Evolutionary conservation across 2,113 vertebrate genomes (phyloP), one percentile per base, ranked within the genome.

Genomic region (Tetraodon nigroviridis): DNA sequence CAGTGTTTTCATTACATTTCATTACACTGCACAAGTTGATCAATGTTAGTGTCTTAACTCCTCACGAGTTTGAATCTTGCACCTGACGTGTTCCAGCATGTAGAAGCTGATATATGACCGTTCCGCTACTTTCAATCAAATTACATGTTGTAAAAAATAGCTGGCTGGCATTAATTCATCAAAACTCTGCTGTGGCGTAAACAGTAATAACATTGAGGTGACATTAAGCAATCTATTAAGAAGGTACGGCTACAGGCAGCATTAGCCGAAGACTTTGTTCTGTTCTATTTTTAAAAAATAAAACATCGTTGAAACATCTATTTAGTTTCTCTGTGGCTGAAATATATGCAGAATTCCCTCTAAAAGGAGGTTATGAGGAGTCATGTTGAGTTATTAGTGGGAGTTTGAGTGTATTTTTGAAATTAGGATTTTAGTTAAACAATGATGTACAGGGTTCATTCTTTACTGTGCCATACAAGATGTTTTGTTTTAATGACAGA

Each of bases 401-500:
- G 40, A 52, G 52, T 18, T 60, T 57, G 12, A 15, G 20, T 51
- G 5, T 52, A 66, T 47, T 13, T 7, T 32, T 55, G 22, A 37
- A 27, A 27, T 6, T 27, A 37, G 32, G 32, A 8, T 12, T 37
- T 37, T 37, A 12, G 32, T 37, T 37, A 10, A 8, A 37, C 11
- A 37, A 37, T 12, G 11, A 11, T 37, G 32, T 12, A 37, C 32
- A 37, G 7, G 32, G 10, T 37, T 8, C 32, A 12, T 37, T 37
- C 7, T 37, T 37, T 37, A 37, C 7, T 37, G 2, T 5, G 44
- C 15, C 44, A 16, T 16, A 16, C 44, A 16, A 11, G 15, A 17
- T 16, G 16, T 46, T 12, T 55, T 16, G 54, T 19, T 59, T 40
- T 55, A 37, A 48, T 44, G 20, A 52, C 14, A 71, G 65, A 50